phyloP scores from a whole-genome alignment of 1,140 invertebrate species.

The Drosophila lacertosa region DNA sequence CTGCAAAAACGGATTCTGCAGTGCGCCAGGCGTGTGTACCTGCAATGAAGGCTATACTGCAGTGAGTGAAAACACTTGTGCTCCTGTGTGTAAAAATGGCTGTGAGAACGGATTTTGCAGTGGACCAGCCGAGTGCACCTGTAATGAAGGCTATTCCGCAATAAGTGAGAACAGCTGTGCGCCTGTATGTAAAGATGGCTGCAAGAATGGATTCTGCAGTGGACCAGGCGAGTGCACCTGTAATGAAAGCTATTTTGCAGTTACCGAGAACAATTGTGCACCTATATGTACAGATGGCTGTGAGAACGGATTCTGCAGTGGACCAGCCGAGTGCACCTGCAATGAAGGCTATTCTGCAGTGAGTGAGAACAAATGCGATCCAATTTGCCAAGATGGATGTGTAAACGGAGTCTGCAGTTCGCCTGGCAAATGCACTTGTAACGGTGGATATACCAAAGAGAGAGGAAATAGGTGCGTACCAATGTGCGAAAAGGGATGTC shows the following conservation, averaged over 20 bases:
- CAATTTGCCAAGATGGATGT: neutral
- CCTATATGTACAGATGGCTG: slow-evolving; percentile 1
- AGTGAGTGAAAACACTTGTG: slow-evolving; percentile 16
- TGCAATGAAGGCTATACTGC: slow-evolving; percentile 4
- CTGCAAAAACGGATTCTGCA: slow-evolving; percentile 15
- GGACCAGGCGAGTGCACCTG: slow-evolving; percentile 8
- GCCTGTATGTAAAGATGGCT: slow-evolving; percentile 3
- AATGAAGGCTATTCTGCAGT: neutral
- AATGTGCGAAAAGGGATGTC: neutral
- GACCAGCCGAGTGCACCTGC: neutral
- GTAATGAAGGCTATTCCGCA: neutral
- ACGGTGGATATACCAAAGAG: slow-evolving; percentile 25
- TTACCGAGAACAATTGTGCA: slow-evolving; percentile 1
- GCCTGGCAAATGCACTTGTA: neutral
- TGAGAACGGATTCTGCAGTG: neutral
- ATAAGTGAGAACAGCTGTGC: slow-evolving; percentile 10
- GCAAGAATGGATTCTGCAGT: slow-evolving; percentile 11
- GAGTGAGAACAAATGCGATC: neutral
- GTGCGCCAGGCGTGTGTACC: neutral
- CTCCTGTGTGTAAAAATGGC: neutral
- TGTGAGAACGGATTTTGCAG: slow-evolving; percentile 15
- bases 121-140: slow-evolving; percentile 8
- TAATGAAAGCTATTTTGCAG: neutral
- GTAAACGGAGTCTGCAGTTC: neutral
- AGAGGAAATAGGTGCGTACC: neutral